Conservation (phyloP, 1,140 invertebrate genomes). For the Coenobita brevimanus region DNA sequence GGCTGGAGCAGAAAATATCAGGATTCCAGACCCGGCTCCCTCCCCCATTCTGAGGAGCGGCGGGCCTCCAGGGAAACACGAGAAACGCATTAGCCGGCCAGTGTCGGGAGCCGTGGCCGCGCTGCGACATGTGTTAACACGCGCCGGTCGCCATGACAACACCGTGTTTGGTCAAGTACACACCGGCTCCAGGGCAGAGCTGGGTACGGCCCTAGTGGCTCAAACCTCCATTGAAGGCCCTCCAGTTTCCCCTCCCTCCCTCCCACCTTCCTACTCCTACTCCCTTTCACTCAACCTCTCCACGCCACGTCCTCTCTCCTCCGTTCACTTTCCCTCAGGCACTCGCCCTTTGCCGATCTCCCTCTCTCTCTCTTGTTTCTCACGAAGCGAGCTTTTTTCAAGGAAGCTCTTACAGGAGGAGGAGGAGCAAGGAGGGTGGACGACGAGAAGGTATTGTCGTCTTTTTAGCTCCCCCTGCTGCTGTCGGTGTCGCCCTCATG, state of each 20-base stretch:
- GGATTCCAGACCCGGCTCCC: slow-evolving; percentile 31
- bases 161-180: slow-evolving; percentile 66
- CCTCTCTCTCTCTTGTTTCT: slow-evolving; percentile 30
- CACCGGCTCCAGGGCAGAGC: slow-evolving; percentile 56
- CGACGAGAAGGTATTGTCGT: slow-evolving; percentile 19
- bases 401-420: neutral
- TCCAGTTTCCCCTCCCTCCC: slow-evolving; percentile 17
- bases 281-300: neutral
- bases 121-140: slow-evolving; percentile 65
- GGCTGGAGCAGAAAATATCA: slow-evolving; percentile 37
- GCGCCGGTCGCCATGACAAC: slow-evolving; percentile 63
- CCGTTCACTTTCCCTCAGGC: neutral
- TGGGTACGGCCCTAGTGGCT: slow-evolving; percentile 26
- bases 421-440: slow-evolving; percentile 11
- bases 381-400: slow-evolving; percentile 35
- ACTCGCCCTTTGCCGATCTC: slow-evolving; percentile 15
- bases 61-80: slow-evolving; percentile 42
- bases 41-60: slow-evolving; percentile 59
- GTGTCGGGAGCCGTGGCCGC: slow-evolving; percentile 57
- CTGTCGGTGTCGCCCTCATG: slow-evolving; percentile 32
- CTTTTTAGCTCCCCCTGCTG: slow-evolving; percentile 19
- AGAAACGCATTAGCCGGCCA: slow-evolving; percentile 57
- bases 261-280: neutral
- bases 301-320: neutral
- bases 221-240: slow-evolving; percentile 47